Evolutionary conservation across 1,140 invertebrate species (phyloP).

Genomic region (Fopius arisanus): DNA sequence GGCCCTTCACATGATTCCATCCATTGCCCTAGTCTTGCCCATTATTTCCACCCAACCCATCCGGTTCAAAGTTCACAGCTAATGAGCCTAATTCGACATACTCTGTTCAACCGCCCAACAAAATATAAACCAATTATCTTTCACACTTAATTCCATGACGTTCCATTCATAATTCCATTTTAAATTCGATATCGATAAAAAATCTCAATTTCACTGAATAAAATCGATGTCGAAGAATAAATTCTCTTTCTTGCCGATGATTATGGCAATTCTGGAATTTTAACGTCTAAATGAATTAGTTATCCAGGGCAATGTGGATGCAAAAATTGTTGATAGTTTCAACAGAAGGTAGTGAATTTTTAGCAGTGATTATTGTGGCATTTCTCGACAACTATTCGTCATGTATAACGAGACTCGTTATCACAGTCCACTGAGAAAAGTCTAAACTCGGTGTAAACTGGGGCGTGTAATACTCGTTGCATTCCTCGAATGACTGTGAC

Average conservation of each 20-base stretch:
- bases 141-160: no score
- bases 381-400: neutral
- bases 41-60: neutral
- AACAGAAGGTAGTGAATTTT: no score
- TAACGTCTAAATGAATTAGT: no score
- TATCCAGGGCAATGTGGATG: no score
- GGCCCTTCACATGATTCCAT: neutral
- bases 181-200: no score
- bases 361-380: neutral
- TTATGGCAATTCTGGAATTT: no score
- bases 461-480: constrained; percentile 10
- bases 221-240: no score
- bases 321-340: no score
- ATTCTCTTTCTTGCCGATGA: no score
- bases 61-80: constrained; percentile 41
- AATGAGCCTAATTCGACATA: constrained; percentile 46
- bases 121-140: no score
- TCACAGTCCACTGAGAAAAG: neutral
- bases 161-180: no score
- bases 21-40: neutral
- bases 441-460: neutral
- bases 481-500: constrained; percentile 6
- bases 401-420: constrained; percentile 2
- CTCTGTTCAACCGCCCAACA: neutral
- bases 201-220: no score